Evolutionary conservation across 2,113 vertebrate genomes (phyloP), one percentile per base, ranked within the genome.

Genomic region (Ariopsis seemanni): DNA sequence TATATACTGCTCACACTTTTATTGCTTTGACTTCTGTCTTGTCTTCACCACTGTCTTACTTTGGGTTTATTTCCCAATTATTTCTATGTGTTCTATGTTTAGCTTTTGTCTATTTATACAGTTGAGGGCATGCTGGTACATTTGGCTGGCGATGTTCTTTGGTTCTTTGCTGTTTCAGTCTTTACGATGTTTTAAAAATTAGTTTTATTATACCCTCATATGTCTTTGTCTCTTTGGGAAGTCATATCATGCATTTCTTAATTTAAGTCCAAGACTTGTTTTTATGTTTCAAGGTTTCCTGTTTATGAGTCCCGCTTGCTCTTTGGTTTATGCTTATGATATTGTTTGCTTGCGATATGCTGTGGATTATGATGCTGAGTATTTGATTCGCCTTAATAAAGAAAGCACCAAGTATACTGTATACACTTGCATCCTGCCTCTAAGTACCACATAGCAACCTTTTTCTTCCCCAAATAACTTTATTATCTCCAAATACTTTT

Each of bases 51-150:
- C 67, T 65, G 22, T 77, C 74, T 52, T 50, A 52, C 48, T 22
- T 14, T 52, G 52, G 48, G 74, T 77, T 77, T 53, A 77, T 77
- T 77, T 52, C 6, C 22, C 22, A 52, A 77, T 14, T 77, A 22
- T 14, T 77, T 77, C 48, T 50, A 53, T 77, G 74, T 77, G 74
- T 25, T 77, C 50, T 77, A 77, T 77, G 74, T 77, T 77, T 77
- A 77, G 74, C 48, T 6, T 48, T 52, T 52, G 74, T 77, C 22
- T 77, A 77, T 77, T 77, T 52, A 77, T n/a, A 77, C 22, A 17
- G 20, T 77, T n/a, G 74, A 52, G 48, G 25, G 50, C 74, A n/a
- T 0, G 22, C 48, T 77, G 20, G 20, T 20, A 7, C 22, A 52
- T 77, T 75, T n/a, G 11, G 22, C 5, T 52, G 22, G 22, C 22